Base-by-base conservation (phyloP, 2,797 vertebrate genomes). In the Peromyscus attwateri region DNA sequence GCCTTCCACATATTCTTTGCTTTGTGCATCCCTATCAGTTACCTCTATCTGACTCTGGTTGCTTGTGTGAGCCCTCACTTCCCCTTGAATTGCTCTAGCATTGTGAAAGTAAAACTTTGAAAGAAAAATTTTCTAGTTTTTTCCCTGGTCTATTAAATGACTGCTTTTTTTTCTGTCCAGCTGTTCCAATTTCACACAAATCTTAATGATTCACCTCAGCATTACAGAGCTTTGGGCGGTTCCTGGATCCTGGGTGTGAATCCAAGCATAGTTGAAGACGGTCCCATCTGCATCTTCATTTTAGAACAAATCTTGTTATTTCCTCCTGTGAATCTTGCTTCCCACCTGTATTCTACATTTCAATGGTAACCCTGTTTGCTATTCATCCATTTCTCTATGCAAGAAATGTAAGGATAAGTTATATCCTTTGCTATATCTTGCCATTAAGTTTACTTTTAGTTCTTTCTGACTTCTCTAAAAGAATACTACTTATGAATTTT, bases 381-480 rank as follows among this genome's bases (percentile, higher is more conserved):
- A 76, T 60, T 66, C 34, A 55, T 46, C 34, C 17, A 52, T 14
- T 27, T 85, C n/a, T 68, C 27, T 75, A 71, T 43, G 7, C 8
- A 25, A 79, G 19, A 60, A 80, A 76, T 27, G 1, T 46, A 31
- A 31, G 6, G 31, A 6, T 34, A 29, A 89, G 10, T 57, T 16
- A 25, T 37, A 16, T 23, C 34, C 14, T 91, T 68, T 70, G 17
- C 10, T 16, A 62, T 16, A 55, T 34, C 73, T 88, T 90, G 6
- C 27, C 14, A 1, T 37, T 46, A 76, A 76, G 21, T n/a, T 37
- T 37, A 43, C 66, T 27, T 43, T 82, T 87, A 80, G 37, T 12
- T 68, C 3, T 76, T 91, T 77, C 16, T 82, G 37, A 23, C 14
- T 76, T 46, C 92, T 75, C 94, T 87, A 27, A 87, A 87, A 83